A percentile compares a stretch with the other conserved stretches of the same genome.
phyloP scores from a whole-genome alignment of 2,797 vertebrate genomes.

The Argentina silus region DNA sequence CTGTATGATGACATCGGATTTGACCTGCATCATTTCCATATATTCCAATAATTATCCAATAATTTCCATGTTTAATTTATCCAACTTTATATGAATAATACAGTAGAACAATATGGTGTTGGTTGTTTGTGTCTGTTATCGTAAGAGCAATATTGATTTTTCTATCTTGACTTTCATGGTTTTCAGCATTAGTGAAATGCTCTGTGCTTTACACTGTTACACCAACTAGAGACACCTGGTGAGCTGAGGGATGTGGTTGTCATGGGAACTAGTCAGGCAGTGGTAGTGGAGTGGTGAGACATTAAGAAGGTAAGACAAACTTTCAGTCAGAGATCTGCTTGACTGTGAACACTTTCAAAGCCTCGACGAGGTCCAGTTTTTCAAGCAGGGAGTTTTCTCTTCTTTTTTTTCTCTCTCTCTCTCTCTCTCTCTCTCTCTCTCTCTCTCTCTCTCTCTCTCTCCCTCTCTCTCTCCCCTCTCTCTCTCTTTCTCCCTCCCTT shows the following conservation, averaged over 20 bases:
- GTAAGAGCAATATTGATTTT: not conserved
- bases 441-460: not conserved
- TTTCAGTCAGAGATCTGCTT: slow-evolving; percentile 28
- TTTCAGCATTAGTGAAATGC: not conserved
- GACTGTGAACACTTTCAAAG: slow-evolving; percentile 34
- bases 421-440: not conserved
- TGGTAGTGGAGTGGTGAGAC: slow-evolving; percentile 29
- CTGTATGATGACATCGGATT: no score
- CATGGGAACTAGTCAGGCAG: slow-evolving; percentile 51
- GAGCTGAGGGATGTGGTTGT: slow-evolving; percentile 52
- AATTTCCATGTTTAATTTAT: not conserved
- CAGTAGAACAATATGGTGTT: not conserved
- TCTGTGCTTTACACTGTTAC: not conserved
- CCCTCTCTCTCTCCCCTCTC: not conserved
- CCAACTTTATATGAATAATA: not conserved
- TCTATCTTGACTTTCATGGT: not conserved
- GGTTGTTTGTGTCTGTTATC: not conserved
- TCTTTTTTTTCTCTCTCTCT: not conserved
- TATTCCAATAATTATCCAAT: no score
- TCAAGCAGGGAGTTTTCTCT: slow-evolving; percentile 26
- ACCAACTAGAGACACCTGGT: not conserved
- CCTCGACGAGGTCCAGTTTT: slow-evolving; percentile 23
- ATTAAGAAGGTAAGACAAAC: slow-evolving; percentile 41
- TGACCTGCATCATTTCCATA: no score
- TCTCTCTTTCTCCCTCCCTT: not conserved